A percentile compares a stretch with the other conserved stretches of the same genome.
Conservation (phyloP, 1,140 invertebrate genomes). For the Bicyclus anynana region DNA sequence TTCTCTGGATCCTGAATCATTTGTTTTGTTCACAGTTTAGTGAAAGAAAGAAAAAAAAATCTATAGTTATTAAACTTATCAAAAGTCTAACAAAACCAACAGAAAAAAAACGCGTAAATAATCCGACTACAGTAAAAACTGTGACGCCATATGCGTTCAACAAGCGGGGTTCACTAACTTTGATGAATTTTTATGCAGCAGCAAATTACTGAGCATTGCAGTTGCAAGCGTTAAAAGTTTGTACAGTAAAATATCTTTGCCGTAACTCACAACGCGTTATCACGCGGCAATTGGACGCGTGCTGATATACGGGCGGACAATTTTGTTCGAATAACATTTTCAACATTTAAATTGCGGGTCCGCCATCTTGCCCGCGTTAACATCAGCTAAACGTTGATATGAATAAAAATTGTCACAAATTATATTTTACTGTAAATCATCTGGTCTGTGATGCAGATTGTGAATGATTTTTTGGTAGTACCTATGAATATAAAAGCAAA, state of each 20-base stretch:
- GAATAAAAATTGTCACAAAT: conserved; percentile 57
- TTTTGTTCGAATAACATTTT: conserved; percentile 24
- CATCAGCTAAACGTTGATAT: conserved; percentile 56
- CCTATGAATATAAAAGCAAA: too few relatives aligned
- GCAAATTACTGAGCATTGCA: conserved; percentile 26
- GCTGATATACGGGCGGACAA: conserved; percentile 28
- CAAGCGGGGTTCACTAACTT: conserved; percentile 18
- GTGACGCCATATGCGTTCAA: conserved; percentile 10
- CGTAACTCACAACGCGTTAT: conserved; percentile 27
- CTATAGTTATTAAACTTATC: too few relatives aligned
- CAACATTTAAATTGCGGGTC: conserved; percentile 31
- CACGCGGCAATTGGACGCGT: conserved; percentile 20
- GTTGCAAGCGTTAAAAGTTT: conserved; percentile 47
- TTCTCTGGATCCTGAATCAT: too few relatives aligned
- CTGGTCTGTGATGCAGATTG: neutral
- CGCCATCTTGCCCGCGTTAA: conserved; percentile 46
- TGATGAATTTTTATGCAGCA: conserved; percentile 23
- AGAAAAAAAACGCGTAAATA: too few relatives aligned
- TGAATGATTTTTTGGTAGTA: neutral
- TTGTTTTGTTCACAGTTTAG: too few relatives aligned
- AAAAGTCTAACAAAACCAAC: too few relatives aligned
- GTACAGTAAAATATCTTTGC: conserved; percentile 43
- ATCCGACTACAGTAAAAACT: neutral
- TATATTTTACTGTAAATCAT: neutral
- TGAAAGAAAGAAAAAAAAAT: too few relatives aligned